Evolutionary conservation across 2,888 invertebrate species (phyloP).

Genomic region (Clivina fossor): DNA sequence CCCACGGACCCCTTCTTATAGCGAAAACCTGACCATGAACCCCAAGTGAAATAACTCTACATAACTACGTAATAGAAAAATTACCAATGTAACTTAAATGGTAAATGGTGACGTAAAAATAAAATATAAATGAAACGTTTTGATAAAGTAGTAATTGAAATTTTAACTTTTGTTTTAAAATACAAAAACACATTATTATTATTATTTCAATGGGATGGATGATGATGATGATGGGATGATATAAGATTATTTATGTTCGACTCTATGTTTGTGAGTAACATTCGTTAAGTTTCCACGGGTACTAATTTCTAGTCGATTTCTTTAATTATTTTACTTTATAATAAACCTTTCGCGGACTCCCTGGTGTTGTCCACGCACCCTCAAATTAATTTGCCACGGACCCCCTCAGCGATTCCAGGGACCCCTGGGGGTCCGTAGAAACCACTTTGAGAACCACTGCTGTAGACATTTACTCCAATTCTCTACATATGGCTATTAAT

Average conservation of each 20-base stretch:
- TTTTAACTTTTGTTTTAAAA: conserved; percentile 15
- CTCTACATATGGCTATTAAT: too few relatives aligned
- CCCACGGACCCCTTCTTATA: conserved; percentile 6
- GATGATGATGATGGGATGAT: conserved; percentile 8
- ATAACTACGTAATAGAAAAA: conserved; percentile 3
- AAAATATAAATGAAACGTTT: conserved; percentile 12
- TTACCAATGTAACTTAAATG: conserved; percentile 8
- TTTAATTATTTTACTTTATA: conserved; percentile 12
- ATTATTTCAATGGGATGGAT: conserved; percentile 5
- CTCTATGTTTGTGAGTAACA: conserved; percentile 12
- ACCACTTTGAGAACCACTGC: too few relatives aligned
- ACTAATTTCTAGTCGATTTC: conserved; percentile 10
- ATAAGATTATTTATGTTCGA: conserved; percentile 5
- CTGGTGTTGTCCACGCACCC: conserved; percentile 19
- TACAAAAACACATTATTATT: not conserved
- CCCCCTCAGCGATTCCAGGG: conserved; percentile 18
- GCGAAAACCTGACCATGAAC: conserved; percentile 1
- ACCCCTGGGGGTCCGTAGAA: conserved; percentile 18
- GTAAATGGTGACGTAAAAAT: conserved; percentile 14
- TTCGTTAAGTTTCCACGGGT: conserved; percentile 4
- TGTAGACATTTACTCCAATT: too few relatives aligned
- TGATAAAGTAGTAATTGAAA: conserved; percentile 10
- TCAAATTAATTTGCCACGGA: conserved; percentile 26
- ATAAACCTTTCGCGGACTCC: conserved; percentile 11
- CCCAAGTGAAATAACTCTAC: not conserved